Evolutionary conservation across 1,140 invertebrate genomes (phyloP), one percentile per base, ranked within the genome.

Genomic region (Drosophila triauraria): DNA sequence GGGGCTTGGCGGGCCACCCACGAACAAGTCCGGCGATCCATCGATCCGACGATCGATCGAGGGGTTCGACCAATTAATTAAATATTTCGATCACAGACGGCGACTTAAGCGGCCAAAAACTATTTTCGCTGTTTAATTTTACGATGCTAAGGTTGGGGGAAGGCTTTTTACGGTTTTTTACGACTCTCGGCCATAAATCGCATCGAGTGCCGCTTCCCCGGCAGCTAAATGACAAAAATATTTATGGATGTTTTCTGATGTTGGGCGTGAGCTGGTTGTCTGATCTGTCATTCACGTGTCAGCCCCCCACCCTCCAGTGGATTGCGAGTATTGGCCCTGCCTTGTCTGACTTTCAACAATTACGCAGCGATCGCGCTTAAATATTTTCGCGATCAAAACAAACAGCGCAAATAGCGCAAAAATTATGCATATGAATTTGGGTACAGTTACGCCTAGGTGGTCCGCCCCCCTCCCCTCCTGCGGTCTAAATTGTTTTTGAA

Each of bases 51-150:
- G 51, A 72, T 70, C 51, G 47, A 69, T 54, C 47, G 61, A 38
- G 30, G 23, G 48, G 27, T 59, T 72, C 47, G 48, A 69, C 60
- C 85, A 90, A 90, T 90, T 90, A 90, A 90, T 90, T 85, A 82
- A 57, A 42, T 82, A 90, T 91, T 86, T 90, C 78, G 64, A 53
- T 65, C 85, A 91, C 85, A 90, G 53, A 54, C 58, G 47, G 30
- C 67, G 51, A 69, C 61, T 80, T 77, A 88, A 64, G 65, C 85
- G 75, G 50, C 78, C 53, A 75, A 80, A 87, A 83, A 88, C 84
- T 88, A 84, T 88, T 88, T 88, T 90, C 60, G 63, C 54, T 75
- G 69, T 80, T 88, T 76, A 86, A 87, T 90, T 90, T 85, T 65
- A 85, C 75, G 82, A 82, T 80, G 57, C 44, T 57, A 12, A 27